These are phyloP conservation scores for Lumbricus terrestris DNA, from an alignment of 2,888 invertebrate species.

Conservation along the genomic window DNA sequence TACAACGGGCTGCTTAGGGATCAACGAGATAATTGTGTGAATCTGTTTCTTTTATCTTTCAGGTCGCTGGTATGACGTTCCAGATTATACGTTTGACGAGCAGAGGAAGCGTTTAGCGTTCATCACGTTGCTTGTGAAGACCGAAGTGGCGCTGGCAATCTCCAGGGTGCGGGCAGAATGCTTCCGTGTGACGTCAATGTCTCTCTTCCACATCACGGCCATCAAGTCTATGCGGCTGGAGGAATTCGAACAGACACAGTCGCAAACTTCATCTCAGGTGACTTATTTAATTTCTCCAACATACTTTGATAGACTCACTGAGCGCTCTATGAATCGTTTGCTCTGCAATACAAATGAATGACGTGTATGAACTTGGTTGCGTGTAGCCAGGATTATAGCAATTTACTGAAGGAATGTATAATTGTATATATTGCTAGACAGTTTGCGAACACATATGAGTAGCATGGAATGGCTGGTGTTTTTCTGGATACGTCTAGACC, in stretches of 20 bases:
- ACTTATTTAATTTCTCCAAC: not conserved
- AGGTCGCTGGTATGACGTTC: slow-evolving; percentile 56
- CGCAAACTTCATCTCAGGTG: slow-evolving; percentile 65
- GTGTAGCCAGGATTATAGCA: not conserved
- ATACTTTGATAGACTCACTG: not conserved
- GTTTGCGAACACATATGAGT: not conserved
- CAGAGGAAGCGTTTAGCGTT: slow-evolving; percentile 59
- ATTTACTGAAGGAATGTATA: not conserved
- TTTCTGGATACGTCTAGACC: not conserved
- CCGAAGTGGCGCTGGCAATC: slow-evolving; percentile 57
- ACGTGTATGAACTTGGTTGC: not conserved
- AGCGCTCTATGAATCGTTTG: not conserved
- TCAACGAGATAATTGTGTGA: not conserved
- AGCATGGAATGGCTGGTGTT: no score
- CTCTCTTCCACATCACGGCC: slow-evolving; percentile 67
- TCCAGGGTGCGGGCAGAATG: slow-evolving; percentile 64
- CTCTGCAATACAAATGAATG: not conserved
- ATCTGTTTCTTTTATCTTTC: slow-evolving; percentile 15
- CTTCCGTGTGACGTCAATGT: slow-evolving; percentile 67
- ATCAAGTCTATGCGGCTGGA: slow-evolving; percentile 69
- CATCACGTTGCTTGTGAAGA: slow-evolving; percentile 56
- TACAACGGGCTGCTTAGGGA: not conserved
- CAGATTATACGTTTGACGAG: slow-evolving; percentile 56
- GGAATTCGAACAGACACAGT: slow-evolving; percentile 72
- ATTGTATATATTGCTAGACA: not conserved